Percentiles rank a stretch among this genome's conserved stretches.
These are phyloP conservation scores for Caenorhabditis zanzibari DNA, from an alignment of 2,888 invertebrate species.

Conservation along the genomic window DNA sequence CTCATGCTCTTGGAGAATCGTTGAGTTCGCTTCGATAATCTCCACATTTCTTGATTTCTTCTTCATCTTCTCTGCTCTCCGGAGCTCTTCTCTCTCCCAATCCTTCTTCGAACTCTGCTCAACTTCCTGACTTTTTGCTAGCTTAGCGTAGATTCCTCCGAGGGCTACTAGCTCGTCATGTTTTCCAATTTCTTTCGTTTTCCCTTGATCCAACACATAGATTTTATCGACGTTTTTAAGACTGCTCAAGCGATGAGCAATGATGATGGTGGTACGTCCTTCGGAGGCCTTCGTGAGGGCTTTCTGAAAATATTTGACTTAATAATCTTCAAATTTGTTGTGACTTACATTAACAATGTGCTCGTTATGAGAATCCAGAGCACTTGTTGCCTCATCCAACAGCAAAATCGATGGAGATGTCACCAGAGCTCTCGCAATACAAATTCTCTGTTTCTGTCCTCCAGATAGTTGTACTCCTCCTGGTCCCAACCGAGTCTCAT, in stretches of 20 bases:
- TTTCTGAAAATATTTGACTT: slow-evolving; percentile 45
- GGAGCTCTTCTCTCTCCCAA: slow-evolving; percentile 51
- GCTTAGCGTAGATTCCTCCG: slow-evolving; percentile 72
- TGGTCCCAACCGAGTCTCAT: slow-evolving; percentile 83
- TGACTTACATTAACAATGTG: slow-evolving; percentile 78
- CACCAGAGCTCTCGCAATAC: slow-evolving; percentile 83
- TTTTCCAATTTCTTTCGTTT: slow-evolving; percentile 67
- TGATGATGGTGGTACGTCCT: slow-evolving; percentile 74
- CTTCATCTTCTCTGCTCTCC: slow-evolving; percentile 49
- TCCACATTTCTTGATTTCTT: slow-evolving; percentile 50
- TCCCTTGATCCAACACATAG: slow-evolving; percentile 71
- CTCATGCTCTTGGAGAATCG: slow-evolving; percentile 58
- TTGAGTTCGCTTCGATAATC: slow-evolving; percentile 40
- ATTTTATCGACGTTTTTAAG: slow-evolving; percentile 72
- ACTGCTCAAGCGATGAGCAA: slow-evolving; percentile 77
- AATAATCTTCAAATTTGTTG: too few relatives aligned
- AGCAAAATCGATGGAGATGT: slow-evolving; percentile 84
- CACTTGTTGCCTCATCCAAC: slow-evolving; percentile 84
- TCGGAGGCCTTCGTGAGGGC: slow-evolving; percentile 73
- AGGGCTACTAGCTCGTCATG: slow-evolving; percentile 72
- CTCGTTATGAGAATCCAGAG: slow-evolving; percentile 84
- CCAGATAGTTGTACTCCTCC: slow-evolving; percentile 84
- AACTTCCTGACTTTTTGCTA: slow-evolving; percentile 69
- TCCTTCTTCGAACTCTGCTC: slow-evolving; percentile 66
- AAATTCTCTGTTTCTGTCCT: slow-evolving; percentile 84